phyloP scores from a whole-genome alignment of 2,888 invertebrate genomes.

The Falcaria lacertinaria region DNA sequence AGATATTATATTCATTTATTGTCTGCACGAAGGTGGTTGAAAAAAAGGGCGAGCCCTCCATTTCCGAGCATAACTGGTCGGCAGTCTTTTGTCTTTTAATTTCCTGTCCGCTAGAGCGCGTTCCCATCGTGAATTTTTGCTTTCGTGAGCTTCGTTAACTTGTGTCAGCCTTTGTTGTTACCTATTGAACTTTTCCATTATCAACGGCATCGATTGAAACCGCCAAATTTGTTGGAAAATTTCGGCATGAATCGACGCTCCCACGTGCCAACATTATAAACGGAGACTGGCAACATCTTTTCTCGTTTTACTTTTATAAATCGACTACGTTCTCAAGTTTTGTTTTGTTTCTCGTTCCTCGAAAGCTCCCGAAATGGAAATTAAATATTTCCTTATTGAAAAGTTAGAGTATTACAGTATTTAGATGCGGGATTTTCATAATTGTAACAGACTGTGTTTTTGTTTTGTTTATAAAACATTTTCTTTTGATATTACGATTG shows the following conservation, averaged over 20 bases:
- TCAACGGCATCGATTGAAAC: constrained; percentile 69
- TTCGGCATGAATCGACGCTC: constrained; percentile 43
- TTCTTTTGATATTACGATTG: neutral
- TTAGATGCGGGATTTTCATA: constrained; percentile 55
- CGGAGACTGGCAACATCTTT: constrained; percentile 27
- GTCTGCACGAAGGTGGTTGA: constrained; percentile 44
- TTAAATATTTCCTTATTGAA: constrained; percentile 68
- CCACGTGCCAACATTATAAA: constrained; percentile 44
- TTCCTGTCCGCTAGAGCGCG: constrained; percentile 71
- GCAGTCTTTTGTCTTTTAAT: constrained; percentile 78
- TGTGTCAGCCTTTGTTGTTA: constrained; percentile 74
- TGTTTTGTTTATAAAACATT: constrained; percentile 18
- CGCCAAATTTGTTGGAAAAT: constrained; percentile 70
- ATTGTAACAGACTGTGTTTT: constrained; percentile 51
- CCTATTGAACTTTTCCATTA: constrained; percentile 78
- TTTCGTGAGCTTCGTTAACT: constrained; percentile 76
- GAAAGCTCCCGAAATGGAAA: constrained; percentile 53
- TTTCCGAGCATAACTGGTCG: constrained; percentile 68
- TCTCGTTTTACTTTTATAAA: constrained; percentile 57
- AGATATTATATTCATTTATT: constrained; percentile 20
- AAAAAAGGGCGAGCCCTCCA: constrained; percentile 57
- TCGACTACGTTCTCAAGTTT: constrained; percentile 54
- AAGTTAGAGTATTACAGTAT: constrained; percentile 55
- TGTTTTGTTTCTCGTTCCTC: constrained; percentile 38
- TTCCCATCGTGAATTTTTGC: constrained; percentile 68